phyloP scores from a whole-genome alignment of 1,140 invertebrate genomes.

The Leptoteleia sp. region DNA sequence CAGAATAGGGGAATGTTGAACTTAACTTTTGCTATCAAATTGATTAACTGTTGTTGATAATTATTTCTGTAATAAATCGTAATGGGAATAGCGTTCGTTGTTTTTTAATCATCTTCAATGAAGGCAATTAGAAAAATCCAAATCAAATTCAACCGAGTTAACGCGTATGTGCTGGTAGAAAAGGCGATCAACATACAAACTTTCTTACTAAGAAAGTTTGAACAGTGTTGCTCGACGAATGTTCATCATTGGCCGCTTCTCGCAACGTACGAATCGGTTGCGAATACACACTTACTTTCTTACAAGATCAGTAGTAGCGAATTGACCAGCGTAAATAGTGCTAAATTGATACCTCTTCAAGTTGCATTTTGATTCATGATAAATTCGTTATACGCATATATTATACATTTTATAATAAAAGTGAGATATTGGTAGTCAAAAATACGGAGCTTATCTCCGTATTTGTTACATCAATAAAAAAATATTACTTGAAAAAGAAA shows the following conservation, averaged over 20 bases:
- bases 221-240: slow-evolving; percentile 25
- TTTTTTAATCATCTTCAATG: too few species aligned
- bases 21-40: too few species aligned
- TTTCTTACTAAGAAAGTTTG: slow-evolving; percentile 48
- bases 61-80: too few species aligned
- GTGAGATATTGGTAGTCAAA: not conserved
- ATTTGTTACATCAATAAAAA: too few species aligned
- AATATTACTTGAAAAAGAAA: too few species aligned
- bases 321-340: slow-evolving; percentile 37
- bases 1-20: too few species aligned
- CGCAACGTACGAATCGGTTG: slow-evolving; percentile 17
- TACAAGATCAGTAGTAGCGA: slow-evolving; percentile 4
- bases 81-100: too few species aligned
- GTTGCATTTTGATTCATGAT: not conserved
- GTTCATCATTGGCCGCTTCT: slow-evolving; percentile 41
- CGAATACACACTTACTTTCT: slow-evolving; percentile 9
- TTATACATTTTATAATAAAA: not conserved
- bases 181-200: slow-evolving; percentile 50
- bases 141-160: slow-evolving; percentile 19
- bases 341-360: slow-evolving; percentile 19
- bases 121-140: slow-evolving; percentile 16
- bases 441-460: too few species aligned
- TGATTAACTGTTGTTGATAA: too few species aligned
- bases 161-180: slow-evolving; percentile 9
- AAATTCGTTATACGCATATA: not conserved